Base-by-base conservation (phyloP, 2,888 invertebrate species). In the Thyatira batis region DNA sequence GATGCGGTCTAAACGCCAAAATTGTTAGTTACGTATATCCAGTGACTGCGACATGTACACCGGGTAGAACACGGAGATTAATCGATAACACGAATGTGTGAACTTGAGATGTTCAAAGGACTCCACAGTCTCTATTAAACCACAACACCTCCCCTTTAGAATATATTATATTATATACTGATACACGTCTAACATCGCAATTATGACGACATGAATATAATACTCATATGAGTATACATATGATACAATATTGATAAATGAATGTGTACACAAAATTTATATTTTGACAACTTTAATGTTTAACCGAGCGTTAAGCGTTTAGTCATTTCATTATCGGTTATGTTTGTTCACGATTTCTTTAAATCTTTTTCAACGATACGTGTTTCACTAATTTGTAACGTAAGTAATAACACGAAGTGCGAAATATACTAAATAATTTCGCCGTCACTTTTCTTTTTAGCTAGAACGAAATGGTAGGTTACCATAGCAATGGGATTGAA, bases 301-400 rank as follows among this genome's bases (percentile, higher is more conserved):
- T 51, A 52, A 61, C 53, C 53, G 55, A 56, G 57, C 58, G 57
- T 61, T 61, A 60, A 59, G 55, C 59, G 61, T 73, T 80, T 74
- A 71, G 64, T 71, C 60, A 65, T 70, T 71, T 60, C 53, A 70
- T 78, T 77, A 77, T 61, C 60, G 51, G 52, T 58, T 55, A 56
- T 68, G 64, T 75, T 70, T 69, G 63, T 63, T 74, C 84, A 86
- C 83, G 85, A 85, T 78, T 74, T 76, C 71, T 78, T 74, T 68
- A 61, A 65, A 71, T 67, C 62, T 57, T 60, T 64, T 61, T 59
- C 54, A 55, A 57, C 52, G 51, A 70, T 65, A 69, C 82, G 78
- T 85, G 79, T 63, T 57, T 50, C 64, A 66, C 70, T 59, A 73
- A 74, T 82, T 78, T 69, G 52, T 61, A 55, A 59, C 25, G 23